Evolutionary conservation across 1,140 invertebrate species (phyloP).

Genomic region (Amphibalanus amphitrite): DNA sequence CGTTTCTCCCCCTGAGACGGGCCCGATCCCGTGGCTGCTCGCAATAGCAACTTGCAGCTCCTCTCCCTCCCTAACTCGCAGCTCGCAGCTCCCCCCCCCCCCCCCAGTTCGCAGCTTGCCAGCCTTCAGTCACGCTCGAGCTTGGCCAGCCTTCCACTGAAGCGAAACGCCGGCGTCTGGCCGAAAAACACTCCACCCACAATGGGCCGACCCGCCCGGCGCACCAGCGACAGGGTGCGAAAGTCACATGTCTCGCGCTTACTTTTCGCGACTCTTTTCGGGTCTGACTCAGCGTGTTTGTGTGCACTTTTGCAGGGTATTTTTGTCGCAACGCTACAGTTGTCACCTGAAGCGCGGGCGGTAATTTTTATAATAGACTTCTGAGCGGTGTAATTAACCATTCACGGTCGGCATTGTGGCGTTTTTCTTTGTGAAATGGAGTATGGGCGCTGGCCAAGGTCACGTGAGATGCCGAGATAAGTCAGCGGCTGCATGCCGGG

Average conservation of each 20-base stretch:
- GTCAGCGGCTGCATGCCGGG: neutral
- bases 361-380: neutral
- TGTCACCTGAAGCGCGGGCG: neutral
- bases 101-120: no score
- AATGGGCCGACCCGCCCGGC: neutral
- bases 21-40: no score
- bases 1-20: no score
- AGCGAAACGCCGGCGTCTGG: no score
- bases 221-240: neutral
- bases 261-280: neutral
- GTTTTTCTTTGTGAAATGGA: neutral
- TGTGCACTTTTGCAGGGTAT: neutral
- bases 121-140: no score
- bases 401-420: neutral
- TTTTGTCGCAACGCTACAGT: neutral
- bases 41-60: no score
- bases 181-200: neutral
- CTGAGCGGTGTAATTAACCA: neutral
- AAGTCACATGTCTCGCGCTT: neutral
- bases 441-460: neutral
- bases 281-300: neutral
- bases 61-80: no score
- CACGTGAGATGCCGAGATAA: neutral
- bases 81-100: no score
- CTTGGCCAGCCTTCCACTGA: no score